These are phyloP conservation scores for Gymnoscelis rufifasciata DNA, from an alignment of 2,888 invertebrate genomes.

Conservation along the genomic window DNA sequence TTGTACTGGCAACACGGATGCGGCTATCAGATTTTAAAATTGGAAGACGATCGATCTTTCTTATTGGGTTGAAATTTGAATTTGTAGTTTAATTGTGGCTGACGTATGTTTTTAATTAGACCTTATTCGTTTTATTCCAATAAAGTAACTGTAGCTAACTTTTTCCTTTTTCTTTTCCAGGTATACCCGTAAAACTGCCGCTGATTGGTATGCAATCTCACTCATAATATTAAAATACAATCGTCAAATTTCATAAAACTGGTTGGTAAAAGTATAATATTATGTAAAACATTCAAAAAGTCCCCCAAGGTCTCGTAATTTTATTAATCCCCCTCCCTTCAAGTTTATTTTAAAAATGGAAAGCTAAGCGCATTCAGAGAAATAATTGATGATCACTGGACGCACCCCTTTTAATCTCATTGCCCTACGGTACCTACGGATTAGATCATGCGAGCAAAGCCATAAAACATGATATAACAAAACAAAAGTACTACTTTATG, in stretches of 20 bases:
- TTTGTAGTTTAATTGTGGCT: constrained; percentile 48
- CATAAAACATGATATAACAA: constrained; percentile 8
- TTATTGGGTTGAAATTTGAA: constrained; percentile 58
- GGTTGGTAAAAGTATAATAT: constrained; percentile 16
- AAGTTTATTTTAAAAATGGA: constrained; percentile 73
- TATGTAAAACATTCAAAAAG: constrained; percentile 10
- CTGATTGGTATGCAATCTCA: too few relatives aligned
- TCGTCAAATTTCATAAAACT: constrained; percentile 1
- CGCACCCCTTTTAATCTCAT: constrained; percentile 65
- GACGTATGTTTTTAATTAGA: constrained; percentile 42
- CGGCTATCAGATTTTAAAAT: constrained; percentile 73
- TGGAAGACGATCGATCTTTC: constrained; percentile 68
- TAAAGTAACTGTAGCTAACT: not conserved
- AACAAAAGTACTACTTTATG: not conserved
- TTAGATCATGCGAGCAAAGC: constrained; percentile 18
- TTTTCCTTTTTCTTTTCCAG: constrained; percentile 43
- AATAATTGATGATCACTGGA: constrained; percentile 66
- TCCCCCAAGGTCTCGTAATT: constrained; percentile 47
- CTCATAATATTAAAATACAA: too few relatives aligned
- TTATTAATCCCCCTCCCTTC: constrained; percentile 55
- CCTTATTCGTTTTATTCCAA: not conserved
- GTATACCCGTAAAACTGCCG: too few relatives aligned
- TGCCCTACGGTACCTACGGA: constrained; percentile 30
- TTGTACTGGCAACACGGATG: constrained; percentile 64
- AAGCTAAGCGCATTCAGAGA: constrained; percentile 50